Percentiles rank a stretch among this genome's conserved stretches.
These are phyloP conservation scores for Rapana venosa DNA, from an alignment of 2,888 invertebrate genomes.

Conservation along the genomic window DNA sequence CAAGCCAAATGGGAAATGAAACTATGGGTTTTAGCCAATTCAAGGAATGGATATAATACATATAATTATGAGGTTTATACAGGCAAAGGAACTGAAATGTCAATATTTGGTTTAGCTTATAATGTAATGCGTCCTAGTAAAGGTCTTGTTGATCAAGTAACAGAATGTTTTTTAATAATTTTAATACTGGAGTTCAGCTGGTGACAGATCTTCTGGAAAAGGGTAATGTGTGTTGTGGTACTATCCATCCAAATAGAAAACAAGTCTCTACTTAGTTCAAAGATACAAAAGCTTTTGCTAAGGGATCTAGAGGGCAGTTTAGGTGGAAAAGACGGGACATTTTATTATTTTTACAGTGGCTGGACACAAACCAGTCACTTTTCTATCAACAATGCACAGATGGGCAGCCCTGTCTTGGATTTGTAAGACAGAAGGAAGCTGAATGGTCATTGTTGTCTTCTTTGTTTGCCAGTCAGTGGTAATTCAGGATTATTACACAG, in stretches of 20 bases:
- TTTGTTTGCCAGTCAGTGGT: not conserved
- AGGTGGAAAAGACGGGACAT: slow-evolving; percentile 17
- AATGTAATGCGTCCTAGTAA: too few species aligned
- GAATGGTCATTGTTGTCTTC: not conserved
- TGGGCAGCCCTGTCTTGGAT: not conserved
- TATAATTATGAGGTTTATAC: too few species aligned
- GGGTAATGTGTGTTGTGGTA: not conserved
- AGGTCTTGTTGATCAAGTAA: too few species aligned
- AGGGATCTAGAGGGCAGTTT: not conserved
- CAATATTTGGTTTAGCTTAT: too few species aligned
- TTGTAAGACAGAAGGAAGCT: not conserved
- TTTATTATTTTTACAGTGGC: not conserved
- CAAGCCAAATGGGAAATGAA: too few species aligned
- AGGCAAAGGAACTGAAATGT: too few species aligned
- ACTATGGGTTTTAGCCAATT: too few species aligned
- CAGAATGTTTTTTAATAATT: not conserved
- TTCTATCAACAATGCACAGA: not conserved
- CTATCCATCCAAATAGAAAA: not conserved
- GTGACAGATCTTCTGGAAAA: too few species aligned
- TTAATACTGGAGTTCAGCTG: too few species aligned
- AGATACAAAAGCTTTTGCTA: not conserved
- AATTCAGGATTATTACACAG: not conserved
- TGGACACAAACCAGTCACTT: not conserved
- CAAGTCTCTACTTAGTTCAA: not conserved
- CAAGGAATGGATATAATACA: too few species aligned